These are phyloP conservation scores for Isotomurus palustris DNA, from an alignment of 2,888 invertebrate species.

Conservation along the genomic window DNA sequence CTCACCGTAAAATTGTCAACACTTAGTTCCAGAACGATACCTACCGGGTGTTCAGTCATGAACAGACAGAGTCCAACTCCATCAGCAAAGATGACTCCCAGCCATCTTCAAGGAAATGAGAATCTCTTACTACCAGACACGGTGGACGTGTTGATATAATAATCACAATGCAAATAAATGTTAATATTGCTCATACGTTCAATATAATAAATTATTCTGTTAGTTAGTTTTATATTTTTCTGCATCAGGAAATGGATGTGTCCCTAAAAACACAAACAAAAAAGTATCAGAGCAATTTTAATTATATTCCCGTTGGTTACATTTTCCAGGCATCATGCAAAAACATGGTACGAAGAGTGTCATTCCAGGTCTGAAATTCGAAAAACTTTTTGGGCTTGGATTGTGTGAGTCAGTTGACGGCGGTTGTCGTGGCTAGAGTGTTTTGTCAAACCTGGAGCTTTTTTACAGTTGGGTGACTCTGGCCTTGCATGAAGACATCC, in stretches of 20 bases:
- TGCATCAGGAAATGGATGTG: constrained; percentile 72
- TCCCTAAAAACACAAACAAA: constrained; percentile 57
- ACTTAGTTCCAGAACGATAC: constrained; percentile 35
- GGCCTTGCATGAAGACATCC: constrained; percentile 85
- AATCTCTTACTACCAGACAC: constrained; percentile 60
- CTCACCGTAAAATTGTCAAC: constrained; percentile 24
- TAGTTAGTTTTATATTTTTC: no score
- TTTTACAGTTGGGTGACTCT: constrained; percentile 71
- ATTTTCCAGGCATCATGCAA: constrained; percentile 80
- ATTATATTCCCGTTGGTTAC: constrained; percentile 57
- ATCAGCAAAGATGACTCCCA: no score
- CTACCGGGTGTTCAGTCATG: constrained; percentile 39
- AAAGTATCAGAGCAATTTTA: constrained; percentile 53
- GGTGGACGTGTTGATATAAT: no score
- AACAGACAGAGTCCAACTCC: no score
- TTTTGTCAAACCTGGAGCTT: constrained; percentile 83
- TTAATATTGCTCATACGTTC: no score
- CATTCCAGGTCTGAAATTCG: constrained; percentile 75
- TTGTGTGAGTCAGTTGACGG: constrained; percentile 67
- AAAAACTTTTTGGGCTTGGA: constrained; percentile 67
- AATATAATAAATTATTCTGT: no score
- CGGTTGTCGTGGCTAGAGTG: constrained; percentile 61
- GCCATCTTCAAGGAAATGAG: constrained; percentile 40
- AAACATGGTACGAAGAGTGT: constrained; percentile 78
- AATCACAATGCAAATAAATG: no score